A percentile compares a stretch with the other conserved stretches of the same genome.
These are phyloP conservation scores for Carcharodon carcharias DNA, from an alignment of 2,797 vertebrate species.

Conservation along the genomic window DNA sequence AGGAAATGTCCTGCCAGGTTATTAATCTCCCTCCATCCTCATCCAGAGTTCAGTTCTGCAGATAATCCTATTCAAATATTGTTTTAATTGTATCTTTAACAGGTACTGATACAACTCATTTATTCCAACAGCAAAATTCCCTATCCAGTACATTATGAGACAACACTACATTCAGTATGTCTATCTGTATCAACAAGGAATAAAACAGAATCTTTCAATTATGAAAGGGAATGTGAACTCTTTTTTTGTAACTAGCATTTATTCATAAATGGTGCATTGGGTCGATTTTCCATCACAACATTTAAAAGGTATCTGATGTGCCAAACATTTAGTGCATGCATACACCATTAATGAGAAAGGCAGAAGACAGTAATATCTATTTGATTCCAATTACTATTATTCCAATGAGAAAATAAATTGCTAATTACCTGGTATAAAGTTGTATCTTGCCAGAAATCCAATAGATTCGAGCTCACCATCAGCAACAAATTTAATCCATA, in stretches of 20 bases:
- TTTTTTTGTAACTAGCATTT: background rate
- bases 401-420: background rate
- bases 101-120: background rate
- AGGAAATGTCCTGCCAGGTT: background rate
- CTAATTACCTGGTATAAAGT: conserved; percentile 88
- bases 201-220: background rate
- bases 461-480: conserved; percentile 95
- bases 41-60: background rate
- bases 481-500: conserved; percentile 98
- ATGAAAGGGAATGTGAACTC: background rate
- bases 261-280: background rate
- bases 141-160: background rate
- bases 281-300: background rate
- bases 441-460: conserved; percentile 94
- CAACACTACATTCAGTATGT: background rate
- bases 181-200: background rate
- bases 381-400: background rate
- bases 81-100: background rate
- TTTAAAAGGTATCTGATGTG: background rate
- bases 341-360: background rate
- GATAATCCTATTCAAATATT: background rate
- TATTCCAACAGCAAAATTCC: background rate
- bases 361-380: background rate
- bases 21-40: background rate
- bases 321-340: background rate